phyloP scores from a whole-genome alignment of 1,140 invertebrate genomes.

The Nebria ingens region DNA sequence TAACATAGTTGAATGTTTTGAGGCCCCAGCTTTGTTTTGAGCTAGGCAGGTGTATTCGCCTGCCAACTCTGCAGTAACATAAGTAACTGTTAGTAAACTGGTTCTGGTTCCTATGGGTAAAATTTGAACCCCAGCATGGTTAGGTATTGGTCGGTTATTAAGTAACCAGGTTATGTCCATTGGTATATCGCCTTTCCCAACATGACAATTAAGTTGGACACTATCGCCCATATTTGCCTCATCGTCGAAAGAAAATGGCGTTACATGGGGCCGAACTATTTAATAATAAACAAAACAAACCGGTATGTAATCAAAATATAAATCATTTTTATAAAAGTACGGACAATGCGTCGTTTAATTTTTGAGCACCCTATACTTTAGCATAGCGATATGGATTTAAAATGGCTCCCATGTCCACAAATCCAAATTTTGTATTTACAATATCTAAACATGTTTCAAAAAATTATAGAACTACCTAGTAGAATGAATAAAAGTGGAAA shows the following conservation, averaged over 20 bases:
- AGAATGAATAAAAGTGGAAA: too few relatives aligned
- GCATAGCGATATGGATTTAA: too few relatives aligned
- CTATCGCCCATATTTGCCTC: slow-evolving; percentile 53
- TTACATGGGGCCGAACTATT: slow-evolving; percentile 61
- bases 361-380: too few relatives aligned
- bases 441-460: too few relatives aligned
- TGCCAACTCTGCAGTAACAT: slow-evolving; percentile 39
- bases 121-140: slow-evolving; percentile 37
- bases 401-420: too few relatives aligned
- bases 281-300: slow-evolving; percentile 8
- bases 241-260: slow-evolving; percentile 54
- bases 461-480: too few relatives aligned
- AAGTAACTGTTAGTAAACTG: slow-evolving; percentile 43
- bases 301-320: too few relatives aligned
- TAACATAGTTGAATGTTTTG: not conserved
- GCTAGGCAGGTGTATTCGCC: slow-evolving; percentile 44
- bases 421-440: too few relatives aligned
- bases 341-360: too few relatives aligned
- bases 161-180: slow-evolving; percentile 35
- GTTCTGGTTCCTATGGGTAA: slow-evolving; percentile 42
- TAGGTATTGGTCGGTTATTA: slow-evolving; percentile 25
- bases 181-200: slow-evolving; percentile 37
- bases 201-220: slow-evolving; percentile 42
- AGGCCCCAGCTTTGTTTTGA: not conserved
- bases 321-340: too few relatives aligned